Evolutionary conservation across 2,113 vertebrate species (phyloP).

Genomic region (Thalassoma bifasciatum): DNA sequence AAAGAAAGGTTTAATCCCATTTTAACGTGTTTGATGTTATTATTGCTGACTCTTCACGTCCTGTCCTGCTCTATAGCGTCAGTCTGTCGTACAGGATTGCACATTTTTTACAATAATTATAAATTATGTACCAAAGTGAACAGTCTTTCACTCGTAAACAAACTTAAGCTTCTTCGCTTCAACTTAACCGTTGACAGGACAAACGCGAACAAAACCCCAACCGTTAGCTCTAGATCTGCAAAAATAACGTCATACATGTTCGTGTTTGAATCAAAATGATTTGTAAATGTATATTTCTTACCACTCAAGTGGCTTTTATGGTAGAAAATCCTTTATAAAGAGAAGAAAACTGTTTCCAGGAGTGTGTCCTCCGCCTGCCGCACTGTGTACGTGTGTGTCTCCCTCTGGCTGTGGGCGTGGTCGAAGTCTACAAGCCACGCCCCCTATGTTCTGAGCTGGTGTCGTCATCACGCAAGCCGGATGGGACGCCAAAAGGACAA

Average conservation of each 20-base stretch:
- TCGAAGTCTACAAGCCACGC: slow-evolving; percentile 31
- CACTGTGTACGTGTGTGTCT: not conserved
- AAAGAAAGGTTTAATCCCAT: not conserved
- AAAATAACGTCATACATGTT: not conserved
- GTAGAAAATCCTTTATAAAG: not conserved
- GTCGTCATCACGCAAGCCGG: slow-evolving; percentile 32
- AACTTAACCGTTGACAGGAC: slow-evolving; percentile 40
- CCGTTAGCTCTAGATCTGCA: not conserved
- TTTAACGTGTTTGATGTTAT: not conserved
- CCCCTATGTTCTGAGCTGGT: not conserved
- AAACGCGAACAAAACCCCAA: slow-evolving; percentile 28
- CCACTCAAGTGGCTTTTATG: not conserved
- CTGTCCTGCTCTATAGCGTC: not conserved
- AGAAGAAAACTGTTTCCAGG: not conserved
- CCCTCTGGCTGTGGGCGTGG: not conserved
- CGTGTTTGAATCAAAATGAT: not conserved
- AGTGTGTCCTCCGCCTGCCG: not conserved
- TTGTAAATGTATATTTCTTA: not conserved
- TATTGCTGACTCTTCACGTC: not conserved
- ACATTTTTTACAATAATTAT: rapidly evolving
- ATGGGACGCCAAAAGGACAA: not conserved
- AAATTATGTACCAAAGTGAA: not conserved
- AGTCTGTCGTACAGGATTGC: not conserved
- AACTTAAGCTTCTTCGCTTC: slow-evolving; percentile 2
- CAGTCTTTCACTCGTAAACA: not conserved